These are phyloP conservation scores for Acrocephalus scirpaceus DNA, from an alignment of 2,797 vertebrate genomes.

Conservation along the genomic window DNA sequence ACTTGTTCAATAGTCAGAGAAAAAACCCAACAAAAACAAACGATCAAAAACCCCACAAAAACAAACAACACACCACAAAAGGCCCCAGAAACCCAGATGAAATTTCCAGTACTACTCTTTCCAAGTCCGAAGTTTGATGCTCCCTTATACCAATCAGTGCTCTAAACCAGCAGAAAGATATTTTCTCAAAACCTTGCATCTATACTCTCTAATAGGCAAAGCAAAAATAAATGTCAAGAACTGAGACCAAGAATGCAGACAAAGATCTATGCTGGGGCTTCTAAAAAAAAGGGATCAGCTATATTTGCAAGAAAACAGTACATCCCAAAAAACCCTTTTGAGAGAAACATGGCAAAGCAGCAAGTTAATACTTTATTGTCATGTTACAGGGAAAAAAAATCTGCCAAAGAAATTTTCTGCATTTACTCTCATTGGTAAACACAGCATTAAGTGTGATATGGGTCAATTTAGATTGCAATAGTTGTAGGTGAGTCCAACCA, in stretches of 20 bases:
- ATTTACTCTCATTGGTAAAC: background rate
- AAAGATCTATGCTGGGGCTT: background rate
- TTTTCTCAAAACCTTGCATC: background rate
- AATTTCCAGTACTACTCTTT: background rate
- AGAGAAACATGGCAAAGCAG: background rate
- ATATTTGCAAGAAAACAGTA: background rate
- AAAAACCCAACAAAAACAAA: background rate
- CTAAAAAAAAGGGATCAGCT: background rate
- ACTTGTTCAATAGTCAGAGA: background rate
- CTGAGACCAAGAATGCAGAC: background rate
- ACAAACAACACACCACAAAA: background rate
- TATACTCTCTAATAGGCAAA: background rate
- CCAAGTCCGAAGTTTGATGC: background rate
- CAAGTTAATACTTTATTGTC: background rate
- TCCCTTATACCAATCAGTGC: background rate
- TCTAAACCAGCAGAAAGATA: background rate
- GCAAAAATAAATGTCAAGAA: background rate
- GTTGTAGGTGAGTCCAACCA: background rate
- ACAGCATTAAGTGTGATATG: background rate
- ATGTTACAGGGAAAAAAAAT: background rate
- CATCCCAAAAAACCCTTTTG: background rate
- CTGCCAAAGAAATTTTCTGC: accelerated
- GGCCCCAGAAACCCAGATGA: background rate
- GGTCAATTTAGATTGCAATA: background rate
- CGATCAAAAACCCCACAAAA: background rate